Evolutionary conservation across 2,113 vertebrate genomes (phyloP).

Genomic region (Catharus bicknelli): DNA sequence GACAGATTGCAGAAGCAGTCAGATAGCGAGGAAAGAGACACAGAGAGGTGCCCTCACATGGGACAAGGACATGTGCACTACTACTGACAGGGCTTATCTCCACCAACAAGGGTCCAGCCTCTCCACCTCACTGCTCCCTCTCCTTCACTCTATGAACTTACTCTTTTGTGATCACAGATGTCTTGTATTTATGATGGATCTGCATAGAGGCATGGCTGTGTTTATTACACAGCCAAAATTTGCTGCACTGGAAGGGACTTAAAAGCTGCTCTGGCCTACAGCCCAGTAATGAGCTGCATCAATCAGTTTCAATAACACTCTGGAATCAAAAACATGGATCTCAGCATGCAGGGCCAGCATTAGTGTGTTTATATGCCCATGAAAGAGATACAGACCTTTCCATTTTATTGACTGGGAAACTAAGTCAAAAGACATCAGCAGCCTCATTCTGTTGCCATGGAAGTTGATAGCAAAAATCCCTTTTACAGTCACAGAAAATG

Average conservation of each 20-base stretch:
- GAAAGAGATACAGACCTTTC: background rate
- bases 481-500: conserved; percentile 5
- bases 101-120: background rate
- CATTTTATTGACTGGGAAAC: conserved; percentile 32
- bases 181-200: background rate
- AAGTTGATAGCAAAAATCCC: background rate
- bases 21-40: background rate
- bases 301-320: conserved; percentile 27
- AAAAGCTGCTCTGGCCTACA: conserved; percentile 4
- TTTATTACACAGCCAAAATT: conserved; percentile 6
- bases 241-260: background rate
- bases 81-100: background rate
- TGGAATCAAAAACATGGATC: background rate
- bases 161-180: background rate
- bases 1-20: background rate
- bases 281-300: conserved; percentile 17
- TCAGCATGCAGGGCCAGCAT: background rate
- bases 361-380: background rate
- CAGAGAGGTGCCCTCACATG: background rate
- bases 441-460: background rate
- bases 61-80: background rate
- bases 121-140: background rate
- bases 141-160: background rate
- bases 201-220: background rate
- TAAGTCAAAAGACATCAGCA: conserved; percentile 34